These are phyloP conservation scores for Erannis defoliaria DNA, from an alignment of 2,888 invertebrate species.

Conservation along the genomic window DNA sequence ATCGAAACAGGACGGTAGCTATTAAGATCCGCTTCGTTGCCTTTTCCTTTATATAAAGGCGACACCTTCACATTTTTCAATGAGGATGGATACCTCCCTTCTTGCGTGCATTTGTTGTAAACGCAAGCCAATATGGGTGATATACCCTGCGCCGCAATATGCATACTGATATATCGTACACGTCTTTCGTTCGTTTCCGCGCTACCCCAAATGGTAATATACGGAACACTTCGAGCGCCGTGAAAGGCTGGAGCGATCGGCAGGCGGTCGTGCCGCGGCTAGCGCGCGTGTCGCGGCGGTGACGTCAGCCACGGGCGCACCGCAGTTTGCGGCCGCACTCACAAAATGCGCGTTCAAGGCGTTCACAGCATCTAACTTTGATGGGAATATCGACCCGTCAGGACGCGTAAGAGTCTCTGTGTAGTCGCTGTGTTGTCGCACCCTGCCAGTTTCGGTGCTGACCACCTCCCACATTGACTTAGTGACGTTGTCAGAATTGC, in stretches of 20 bases:
- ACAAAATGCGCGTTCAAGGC: background rate
- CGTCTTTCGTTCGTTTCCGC: constrained; percentile 6
- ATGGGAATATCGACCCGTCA: background rate
- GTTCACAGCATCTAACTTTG: background rate
- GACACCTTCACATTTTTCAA: no score
- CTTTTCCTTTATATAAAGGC: no score
- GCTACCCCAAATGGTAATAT: constrained; percentile 1
- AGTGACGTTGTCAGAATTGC: background rate
- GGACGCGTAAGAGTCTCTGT: background rate
- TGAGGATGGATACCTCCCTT: no score
- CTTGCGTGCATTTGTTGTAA: no score
- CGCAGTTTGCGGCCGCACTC: no score
- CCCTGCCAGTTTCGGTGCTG: background rate
- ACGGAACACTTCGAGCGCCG: background rate
- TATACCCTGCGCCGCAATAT: no score
- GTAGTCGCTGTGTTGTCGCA: background rate
- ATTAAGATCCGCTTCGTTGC: no score
- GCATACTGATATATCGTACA: constrained; percentile 19
- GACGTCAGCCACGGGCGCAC: background rate
- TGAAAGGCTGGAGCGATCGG: background rate
- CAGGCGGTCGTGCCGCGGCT: background rate
- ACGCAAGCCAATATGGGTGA: no score
- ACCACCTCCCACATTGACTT: no score
- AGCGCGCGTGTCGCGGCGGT: no score
- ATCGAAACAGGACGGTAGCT: no score